Base-by-base conservation (phyloP, 2,888 invertebrate genomes). In the Conops quadrifasciatus region DNA sequence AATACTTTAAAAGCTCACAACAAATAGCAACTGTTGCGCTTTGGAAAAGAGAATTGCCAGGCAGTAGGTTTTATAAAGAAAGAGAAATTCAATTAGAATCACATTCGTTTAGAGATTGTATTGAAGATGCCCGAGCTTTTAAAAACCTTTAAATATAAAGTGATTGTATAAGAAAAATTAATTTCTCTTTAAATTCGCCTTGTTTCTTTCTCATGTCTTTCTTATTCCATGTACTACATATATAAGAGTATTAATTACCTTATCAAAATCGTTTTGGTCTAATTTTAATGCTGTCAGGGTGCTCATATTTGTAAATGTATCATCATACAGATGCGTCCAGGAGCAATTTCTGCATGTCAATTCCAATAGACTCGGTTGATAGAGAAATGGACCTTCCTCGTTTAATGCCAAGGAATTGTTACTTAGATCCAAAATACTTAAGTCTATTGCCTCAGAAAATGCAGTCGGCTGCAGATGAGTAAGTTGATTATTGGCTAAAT, bases 291-390 rank as follows among this genome's bases (percentile, higher is more conserved):
- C 77, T 36, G 79, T 81, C 62, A 87, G 77, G 28, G 80, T 76
- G 19, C 79, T 80, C 74, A 85, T 77, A 67, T 84, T 85, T 28
- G 75, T 75, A 73, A 87, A 87, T 15, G 84, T 83, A 26, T 84
- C 80, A 47, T 81, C 80, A 67, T 84, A 82, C 49, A 87, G 66
- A 62, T 81, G 75, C 0, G 79, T 79, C 77, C 87, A 81, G 68
- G 82, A 82, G 75, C 86, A 86, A 62, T 84, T 81, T 5, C 82
- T 82, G 71, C 87, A 80, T 60, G 80, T 79, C 13, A 87, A 78
- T 51, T 85, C 81, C 62, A 77, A 73, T 24, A 87, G 77, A 19
- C 77, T 76, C 19, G 84, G 82, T 59, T 83, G 82, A 78, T 82
- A 83, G 11, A 86, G 74, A 74, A 87, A 82, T 4, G 83, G 79